These are phyloP conservation scores for Malurus cyaneus DNA, from an alignment of 2,113 vertebrate species.

Conservation along the genomic window DNA sequence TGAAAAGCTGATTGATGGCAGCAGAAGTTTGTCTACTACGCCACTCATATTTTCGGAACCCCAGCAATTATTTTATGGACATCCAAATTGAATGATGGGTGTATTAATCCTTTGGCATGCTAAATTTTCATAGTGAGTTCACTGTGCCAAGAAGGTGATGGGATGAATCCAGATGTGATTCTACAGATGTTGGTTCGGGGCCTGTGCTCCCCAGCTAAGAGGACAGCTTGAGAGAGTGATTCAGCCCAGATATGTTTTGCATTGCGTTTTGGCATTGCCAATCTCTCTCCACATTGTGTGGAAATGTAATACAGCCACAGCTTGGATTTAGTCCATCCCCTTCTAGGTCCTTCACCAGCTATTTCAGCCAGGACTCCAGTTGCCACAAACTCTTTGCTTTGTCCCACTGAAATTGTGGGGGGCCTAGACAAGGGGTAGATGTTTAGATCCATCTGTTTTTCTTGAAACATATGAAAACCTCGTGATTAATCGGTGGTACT, in stretches of 20 bases:
- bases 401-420: not conserved
- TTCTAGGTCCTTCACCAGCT: not conserved
- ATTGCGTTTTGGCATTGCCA: not conserved
- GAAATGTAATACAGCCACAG: not conserved
- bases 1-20: conserved; percentile 46
- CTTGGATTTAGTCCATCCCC: not conserved
- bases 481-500: not conserved
- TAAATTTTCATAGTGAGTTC: not conserved
- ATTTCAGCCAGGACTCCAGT: not conserved
- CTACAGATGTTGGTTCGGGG: not conserved
- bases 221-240: not conserved
- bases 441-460: not conserved
- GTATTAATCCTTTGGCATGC: not conserved
- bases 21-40: not conserved
- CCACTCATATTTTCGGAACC: conserved; percentile 11
- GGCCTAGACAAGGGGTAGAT: not conserved
- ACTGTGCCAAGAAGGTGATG: not conserved
- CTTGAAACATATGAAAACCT: not conserved
- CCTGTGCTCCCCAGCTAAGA: not conserved
- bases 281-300: not conserved
- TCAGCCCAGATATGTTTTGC: not conserved
- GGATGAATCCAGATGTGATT: conserved; percentile 6
- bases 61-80: conserved; percentile 1
- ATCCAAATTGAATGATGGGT: not conserved
- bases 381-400: not conserved